Evolutionary conservation across 1,140 invertebrate genomes (phyloP).

Genomic region (Plectus sambesii): DNA sequence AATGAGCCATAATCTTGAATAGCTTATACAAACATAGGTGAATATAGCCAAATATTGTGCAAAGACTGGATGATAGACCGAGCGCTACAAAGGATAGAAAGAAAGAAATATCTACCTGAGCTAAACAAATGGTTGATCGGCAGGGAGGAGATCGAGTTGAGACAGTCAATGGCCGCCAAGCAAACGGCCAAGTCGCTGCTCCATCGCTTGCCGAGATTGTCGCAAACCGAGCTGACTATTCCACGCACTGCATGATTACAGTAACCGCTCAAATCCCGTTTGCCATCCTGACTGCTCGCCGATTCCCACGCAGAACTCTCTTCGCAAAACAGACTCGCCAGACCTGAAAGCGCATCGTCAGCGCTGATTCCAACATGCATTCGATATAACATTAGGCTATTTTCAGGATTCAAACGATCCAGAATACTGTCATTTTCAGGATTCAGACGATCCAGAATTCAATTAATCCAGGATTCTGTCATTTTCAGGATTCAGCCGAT

Average conservation of each 20-base stretch:
- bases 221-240: slow-evolving; percentile 38
- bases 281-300: too few relatives aligned
- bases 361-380: slow-evolving; percentile 30
- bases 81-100: slow-evolving; percentile 18
- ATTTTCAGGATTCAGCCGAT: slow-evolving; percentile 28
- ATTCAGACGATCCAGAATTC: neutral
- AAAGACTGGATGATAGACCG: slow-evolving; percentile 2
- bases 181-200: too few relatives aligned
- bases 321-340: neutral
- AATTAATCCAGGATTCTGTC: slow-evolving; percentile 32
- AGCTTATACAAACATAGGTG: neutral
- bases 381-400: slow-evolving; percentile 24
- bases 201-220: slow-evolving; percentile 37
- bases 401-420: too few relatives aligned
- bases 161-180: slow-evolving; percentile 38
- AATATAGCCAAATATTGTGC: slow-evolving; percentile 13
- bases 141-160: slow-evolving; percentile 34
- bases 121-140: slow-evolving; percentile 33
- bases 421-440: neutral
- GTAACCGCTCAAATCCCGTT: too few relatives aligned
- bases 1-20: neutral
- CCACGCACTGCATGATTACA: too few relatives aligned
- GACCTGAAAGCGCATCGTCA: slow-evolving; percentile 30
- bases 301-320: too few relatives aligned
- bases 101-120: slow-evolving; percentile 22